A percentile compares a stretch with the other conserved stretches of the same genome.
Evolutionary conservation across 2,113 vertebrate species (phyloP).

Genomic region (Campylorhamphus procurvoides): DNA sequence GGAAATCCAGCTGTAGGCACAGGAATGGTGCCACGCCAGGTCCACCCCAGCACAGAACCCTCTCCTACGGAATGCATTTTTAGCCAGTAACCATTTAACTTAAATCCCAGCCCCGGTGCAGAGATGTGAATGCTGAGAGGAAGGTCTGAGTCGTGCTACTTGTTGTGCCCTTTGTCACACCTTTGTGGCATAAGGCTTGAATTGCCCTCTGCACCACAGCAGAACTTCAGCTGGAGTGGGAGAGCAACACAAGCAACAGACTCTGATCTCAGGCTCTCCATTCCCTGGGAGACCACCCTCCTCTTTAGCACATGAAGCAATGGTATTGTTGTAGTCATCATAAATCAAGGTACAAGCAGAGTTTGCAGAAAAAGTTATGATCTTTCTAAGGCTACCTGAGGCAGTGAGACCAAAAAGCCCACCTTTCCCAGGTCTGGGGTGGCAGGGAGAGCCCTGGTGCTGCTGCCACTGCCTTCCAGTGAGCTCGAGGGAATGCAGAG

Average conservation of each 20-base stretch:
- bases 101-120: background rate
- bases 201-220: background rate
- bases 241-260: background rate
- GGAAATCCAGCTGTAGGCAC: accelerated
- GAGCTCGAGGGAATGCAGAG: accelerated
- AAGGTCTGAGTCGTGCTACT: background rate
- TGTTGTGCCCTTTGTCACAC: background rate
- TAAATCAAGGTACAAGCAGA: background rate
- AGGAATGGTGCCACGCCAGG: background rate
- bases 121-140: background rate
- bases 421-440: background rate
- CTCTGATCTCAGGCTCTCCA: background rate
- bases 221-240: background rate
- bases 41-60: background rate
- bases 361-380: background rate
- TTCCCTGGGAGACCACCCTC: background rate
- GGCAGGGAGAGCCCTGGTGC: background rate
- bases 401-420: accelerated
- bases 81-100: background rate
- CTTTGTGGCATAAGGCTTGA: background rate
- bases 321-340: background rate
- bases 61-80: accelerated
- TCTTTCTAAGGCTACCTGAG: background rate
- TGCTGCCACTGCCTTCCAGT: background rate
- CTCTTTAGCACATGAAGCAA: background rate